Percentiles rank a stretch among this genome's conserved stretches.
phyloP scores from a whole-genome alignment of 2,888 invertebrate genomes.

The Reticulitermes lucifugus region DNA sequence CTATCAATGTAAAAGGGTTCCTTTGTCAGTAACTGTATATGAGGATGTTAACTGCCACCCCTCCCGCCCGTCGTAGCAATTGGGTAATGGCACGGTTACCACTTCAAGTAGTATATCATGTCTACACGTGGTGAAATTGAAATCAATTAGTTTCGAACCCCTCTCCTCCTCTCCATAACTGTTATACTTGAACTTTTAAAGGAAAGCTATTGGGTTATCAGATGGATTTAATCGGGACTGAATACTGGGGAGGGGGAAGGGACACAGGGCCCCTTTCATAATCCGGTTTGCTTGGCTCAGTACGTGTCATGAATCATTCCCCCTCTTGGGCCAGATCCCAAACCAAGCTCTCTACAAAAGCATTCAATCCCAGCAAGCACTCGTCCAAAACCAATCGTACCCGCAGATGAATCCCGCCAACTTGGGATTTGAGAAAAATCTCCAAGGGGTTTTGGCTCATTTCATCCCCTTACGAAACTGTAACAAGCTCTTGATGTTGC shows the following conservation, averaged over 20 bases:
- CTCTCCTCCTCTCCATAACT: neutral
- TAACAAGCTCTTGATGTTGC: neutral
- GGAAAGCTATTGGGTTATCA: constrained; percentile 31
- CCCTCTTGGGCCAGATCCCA: neutral
- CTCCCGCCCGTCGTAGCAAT: neutral
- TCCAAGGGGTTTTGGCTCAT: constrained; percentile 30
- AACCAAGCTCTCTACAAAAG: constrained; percentile 37
- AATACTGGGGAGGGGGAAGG: constrained; percentile 42
- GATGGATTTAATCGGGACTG: constrained; percentile 46
- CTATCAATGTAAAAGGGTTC: neutral
- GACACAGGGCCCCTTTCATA: constrained; percentile 36
- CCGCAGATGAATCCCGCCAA: constrained; percentile 50
- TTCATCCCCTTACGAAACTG: constrained; percentile 17
- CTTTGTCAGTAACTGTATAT: constrained; percentile 10
- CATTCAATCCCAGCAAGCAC: constrained; percentile 47
- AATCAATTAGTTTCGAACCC: constrained; percentile 36
- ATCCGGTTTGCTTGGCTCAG: constrained; percentile 49
- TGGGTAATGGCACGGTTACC: neutral
- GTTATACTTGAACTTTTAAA: constrained; percentile 14
- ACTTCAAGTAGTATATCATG: neutral
- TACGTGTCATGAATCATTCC: constrained; percentile 52
- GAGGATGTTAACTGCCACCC: neutral
- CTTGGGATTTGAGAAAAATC: constrained; percentile 45
- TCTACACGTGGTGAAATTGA: constrained; percentile 5
- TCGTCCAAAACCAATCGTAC: constrained; percentile 46